Percentiles rank a stretch among this genome's conserved stretches.
Conservation (phyloP, 2,888 invertebrate genomes). For the Orthosia cruda region DNA sequence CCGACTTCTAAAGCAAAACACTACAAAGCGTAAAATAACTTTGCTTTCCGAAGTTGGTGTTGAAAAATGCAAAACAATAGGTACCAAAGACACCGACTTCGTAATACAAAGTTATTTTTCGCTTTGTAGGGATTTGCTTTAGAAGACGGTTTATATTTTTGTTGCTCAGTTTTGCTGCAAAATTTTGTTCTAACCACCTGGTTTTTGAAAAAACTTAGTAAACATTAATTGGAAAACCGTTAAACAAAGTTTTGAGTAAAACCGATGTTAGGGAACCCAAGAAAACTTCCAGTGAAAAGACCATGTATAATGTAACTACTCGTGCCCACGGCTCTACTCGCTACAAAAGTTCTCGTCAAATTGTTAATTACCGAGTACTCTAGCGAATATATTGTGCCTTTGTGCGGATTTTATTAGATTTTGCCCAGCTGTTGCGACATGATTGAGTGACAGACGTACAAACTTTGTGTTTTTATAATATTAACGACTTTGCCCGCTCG, state of each 20-base stretch:
- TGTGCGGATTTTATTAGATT: neutral
- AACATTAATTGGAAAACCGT: slow-evolving; percentile 24
- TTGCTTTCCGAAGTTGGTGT: too few species aligned
- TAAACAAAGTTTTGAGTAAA: slow-evolving; percentile 21
- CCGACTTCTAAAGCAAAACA: too few species aligned
- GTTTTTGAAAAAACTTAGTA: slow-evolving; percentile 1
- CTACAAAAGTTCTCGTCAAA: slow-evolving; percentile 17
- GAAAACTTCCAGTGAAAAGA: slow-evolving; percentile 28
- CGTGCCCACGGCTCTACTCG: neutral
- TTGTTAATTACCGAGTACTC: slow-evolving; percentile 20
- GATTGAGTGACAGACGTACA: neutral
- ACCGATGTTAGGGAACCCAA: neutral
- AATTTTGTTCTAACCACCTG: too few species aligned
- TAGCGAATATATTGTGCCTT: neutral
- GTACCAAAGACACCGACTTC: too few species aligned
- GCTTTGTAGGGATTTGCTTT: too few species aligned
- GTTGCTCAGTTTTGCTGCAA: too few species aligned
- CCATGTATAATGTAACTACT: slow-evolving; percentile 14
- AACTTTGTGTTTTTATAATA: neutral
- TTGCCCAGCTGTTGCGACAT: neutral
- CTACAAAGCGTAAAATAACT: too few species aligned
- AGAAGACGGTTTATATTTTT: too few species aligned
- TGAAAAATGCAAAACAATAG: too few species aligned
- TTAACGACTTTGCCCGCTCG: too few species aligned
- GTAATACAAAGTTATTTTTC: too few species aligned